These are phyloP conservation scores for Astropecten irregularis DNA, from an alignment of 53 echinoderm and acorn worm species.

Conservation along the genomic window DNA sequence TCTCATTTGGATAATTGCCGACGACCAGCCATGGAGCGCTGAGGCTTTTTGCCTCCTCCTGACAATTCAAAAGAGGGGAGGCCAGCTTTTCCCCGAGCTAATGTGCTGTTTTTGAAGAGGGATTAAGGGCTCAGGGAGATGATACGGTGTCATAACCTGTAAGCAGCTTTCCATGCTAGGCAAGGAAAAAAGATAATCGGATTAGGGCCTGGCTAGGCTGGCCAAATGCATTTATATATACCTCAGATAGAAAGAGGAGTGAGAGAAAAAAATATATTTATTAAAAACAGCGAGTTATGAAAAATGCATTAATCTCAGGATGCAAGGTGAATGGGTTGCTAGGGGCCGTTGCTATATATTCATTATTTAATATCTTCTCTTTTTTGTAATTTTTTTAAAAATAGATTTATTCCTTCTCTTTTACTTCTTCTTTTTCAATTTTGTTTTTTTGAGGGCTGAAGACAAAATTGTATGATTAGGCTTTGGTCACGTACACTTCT, in stretches of 20 bases:
- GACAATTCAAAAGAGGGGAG: slow-evolving; percentile 8
- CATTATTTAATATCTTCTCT: background rate
- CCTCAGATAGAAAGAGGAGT: no score
- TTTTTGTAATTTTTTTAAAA: background rate
- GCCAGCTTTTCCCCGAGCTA: slow-evolving; percentile 25
- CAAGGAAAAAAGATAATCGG: slow-evolving; percentile 14
- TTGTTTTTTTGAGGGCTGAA: no score
- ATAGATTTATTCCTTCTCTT: background rate
- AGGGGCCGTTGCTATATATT: no score
- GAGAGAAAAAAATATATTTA: no score
- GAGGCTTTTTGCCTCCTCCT: slow-evolving; percentile 16
- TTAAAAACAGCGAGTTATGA: slow-evolving; percentile 67
- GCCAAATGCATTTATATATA: no score
- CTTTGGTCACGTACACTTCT: no score
- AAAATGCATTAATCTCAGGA: slow-evolving; percentile 50
- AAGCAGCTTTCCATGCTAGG: slow-evolving; percentile 39
- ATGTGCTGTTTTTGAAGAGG: slow-evolving; percentile 56
- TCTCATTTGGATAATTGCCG: slow-evolving; percentile 56
- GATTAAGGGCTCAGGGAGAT: slow-evolving; percentile 50
- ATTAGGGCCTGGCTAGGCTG: slow-evolving; percentile 7
- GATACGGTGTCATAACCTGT: slow-evolving; percentile 55
- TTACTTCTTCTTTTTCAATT: no score
- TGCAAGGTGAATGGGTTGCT: background rate
- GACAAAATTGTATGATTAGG: no score
- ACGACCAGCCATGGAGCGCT: background rate